Conservation (phyloP, 2,797 vertebrate genomes). For the Acridotheres tristis region DNA sequence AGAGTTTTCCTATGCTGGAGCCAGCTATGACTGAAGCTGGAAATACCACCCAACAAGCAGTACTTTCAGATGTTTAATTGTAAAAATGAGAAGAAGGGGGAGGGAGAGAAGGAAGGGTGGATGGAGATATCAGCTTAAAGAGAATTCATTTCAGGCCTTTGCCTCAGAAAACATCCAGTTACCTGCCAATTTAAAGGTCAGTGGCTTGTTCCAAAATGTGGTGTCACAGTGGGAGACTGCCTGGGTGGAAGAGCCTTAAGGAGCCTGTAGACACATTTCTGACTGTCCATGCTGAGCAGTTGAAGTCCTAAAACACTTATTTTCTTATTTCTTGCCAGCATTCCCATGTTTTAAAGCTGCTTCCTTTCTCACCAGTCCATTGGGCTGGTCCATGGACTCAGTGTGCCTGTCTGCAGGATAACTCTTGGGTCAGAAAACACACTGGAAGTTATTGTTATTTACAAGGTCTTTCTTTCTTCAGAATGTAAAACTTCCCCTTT, state of each 20-base stretch:
- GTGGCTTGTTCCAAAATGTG: background rate
- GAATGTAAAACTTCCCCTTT: background rate
- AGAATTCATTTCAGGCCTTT: background rate
- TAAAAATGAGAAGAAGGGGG: background rate
- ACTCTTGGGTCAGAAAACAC: background rate
- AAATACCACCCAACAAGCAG: slow-evolving; percentile 57
- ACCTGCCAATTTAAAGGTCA: background rate
- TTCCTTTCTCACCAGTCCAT: background rate
- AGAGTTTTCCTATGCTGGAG: slow-evolving; percentile 49
- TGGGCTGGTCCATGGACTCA: background rate
- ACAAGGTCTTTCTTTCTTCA: background rate
- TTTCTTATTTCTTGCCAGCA: background rate
- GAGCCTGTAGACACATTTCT: background rate
- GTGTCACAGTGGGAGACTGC: background rate
- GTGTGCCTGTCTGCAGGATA: background rate
- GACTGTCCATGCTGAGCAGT: background rate
- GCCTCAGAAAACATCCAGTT: background rate
- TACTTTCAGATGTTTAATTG: slow-evolving; percentile 53
- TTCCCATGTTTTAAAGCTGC: background rate
- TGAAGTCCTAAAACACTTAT: background rate
- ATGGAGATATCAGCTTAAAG: background rate
- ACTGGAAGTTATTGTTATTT: background rate
- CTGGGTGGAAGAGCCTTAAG: background rate
- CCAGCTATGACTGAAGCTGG: slow-evolving; percentile 52
- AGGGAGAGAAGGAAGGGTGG: background rate